Percentiles rank a stretch among this genome's conserved stretches.
Evolutionary conservation across 2,888 invertebrate species (phyloP).

Genomic region (Ernsta delagoae): DNA sequence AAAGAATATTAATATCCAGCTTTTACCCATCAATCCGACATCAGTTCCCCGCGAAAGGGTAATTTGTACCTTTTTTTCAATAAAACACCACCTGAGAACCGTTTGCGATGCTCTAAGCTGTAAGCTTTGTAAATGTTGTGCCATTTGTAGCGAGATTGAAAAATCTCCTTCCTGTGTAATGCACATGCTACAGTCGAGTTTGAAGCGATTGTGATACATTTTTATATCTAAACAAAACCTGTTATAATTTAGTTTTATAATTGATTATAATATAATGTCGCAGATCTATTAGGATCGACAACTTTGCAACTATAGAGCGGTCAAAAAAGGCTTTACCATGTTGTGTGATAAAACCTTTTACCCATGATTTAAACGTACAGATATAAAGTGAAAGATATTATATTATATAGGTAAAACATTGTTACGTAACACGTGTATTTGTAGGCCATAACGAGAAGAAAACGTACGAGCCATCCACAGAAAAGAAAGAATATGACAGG

Average conservation of each 20-base stretch:
- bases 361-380: slow-evolving; percentile 37
- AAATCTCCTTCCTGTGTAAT: slow-evolving; percentile 65
- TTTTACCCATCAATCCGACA: slow-evolving; percentile 56
- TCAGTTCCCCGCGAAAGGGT: slow-evolving; percentile 59
- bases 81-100: slow-evolving; percentile 80
- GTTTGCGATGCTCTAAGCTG: slow-evolving; percentile 73
- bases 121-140: slow-evolving; percentile 78
- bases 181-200: slow-evolving; percentile 1
- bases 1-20: slow-evolving; percentile 53
- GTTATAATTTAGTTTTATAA: too few species aligned
- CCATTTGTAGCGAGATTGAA: slow-evolving; percentile 82
- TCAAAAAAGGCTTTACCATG: neutral
- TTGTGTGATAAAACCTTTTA: too few species aligned
- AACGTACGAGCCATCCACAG: too few species aligned
- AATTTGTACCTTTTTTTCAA: slow-evolving; percentile 82
- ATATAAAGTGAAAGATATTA: slow-evolving; percentile 20
- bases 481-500: too few species aligned
- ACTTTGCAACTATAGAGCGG: too few species aligned
- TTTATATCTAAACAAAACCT: too few species aligned
- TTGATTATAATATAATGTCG: too few species aligned
- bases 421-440: slow-evolving; percentile 36
- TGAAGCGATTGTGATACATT: neutral
- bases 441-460: slow-evolving; percentile 19
- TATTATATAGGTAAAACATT: slow-evolving; percentile 37
- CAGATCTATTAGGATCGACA: too few species aligned